These are phyloP conservation scores for Lacerta bilineata DNA, from an alignment of 2,797 vertebrate species.

Conservation along the genomic window DNA sequence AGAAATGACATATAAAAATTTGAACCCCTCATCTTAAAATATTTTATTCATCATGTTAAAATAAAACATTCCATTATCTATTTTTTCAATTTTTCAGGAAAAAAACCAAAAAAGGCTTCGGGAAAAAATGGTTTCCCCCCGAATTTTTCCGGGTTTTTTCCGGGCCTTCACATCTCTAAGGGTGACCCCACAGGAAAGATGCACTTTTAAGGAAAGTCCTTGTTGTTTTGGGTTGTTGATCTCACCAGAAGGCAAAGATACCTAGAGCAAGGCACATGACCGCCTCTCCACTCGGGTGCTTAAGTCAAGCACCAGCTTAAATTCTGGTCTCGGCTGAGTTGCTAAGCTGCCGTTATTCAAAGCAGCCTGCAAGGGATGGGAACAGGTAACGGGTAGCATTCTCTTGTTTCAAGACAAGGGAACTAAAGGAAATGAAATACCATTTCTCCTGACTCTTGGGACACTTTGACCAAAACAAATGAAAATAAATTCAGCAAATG, in stretches of 20 bases:
- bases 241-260: neutral
- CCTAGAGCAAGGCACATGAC: too few relatives aligned
- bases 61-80: too few relatives aligned
- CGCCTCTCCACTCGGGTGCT: neutral
- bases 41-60: too few relatives aligned
- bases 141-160: too few relatives aligned
- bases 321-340: neutral
- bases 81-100: too few relatives aligned
- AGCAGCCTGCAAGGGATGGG: neutral
- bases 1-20: too few relatives aligned
- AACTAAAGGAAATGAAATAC: neutral
- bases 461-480: constrained; percentile 44
- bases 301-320: neutral
- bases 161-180: too few relatives aligned
- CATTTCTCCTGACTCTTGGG: neutral
- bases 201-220: neutral
- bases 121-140: too few relatives aligned
- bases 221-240: neutral
- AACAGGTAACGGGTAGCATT: too few relatives aligned
- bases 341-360: neutral
- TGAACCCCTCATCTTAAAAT: too few relatives aligned
- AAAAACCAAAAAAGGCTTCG: too few relatives aligned
- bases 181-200: neutral
- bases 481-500: neutral
- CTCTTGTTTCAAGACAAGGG: neutral